A percentile compares a stretch with the other conserved stretches of the same genome.
These are phyloP conservation scores for Drosophila ananassae DNA, from an alignment of 1,140 invertebrate genomes.

Conservation along the genomic window DNA sequence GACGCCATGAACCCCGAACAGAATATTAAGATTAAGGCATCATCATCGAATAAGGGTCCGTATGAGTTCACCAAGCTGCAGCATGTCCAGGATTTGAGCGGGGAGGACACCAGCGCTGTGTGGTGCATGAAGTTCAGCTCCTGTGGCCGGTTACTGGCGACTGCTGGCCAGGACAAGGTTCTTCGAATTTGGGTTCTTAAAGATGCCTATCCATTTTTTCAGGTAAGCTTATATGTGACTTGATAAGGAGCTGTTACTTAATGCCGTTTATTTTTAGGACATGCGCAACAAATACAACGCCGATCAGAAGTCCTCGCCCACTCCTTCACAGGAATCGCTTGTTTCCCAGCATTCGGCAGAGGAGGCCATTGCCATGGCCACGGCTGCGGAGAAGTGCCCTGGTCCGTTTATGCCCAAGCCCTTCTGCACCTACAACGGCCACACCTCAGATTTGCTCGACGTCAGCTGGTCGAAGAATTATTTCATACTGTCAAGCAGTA, in stretches of 20 bases:
- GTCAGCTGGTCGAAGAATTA: slow-evolving; percentile 99
- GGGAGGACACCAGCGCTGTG: slow-evolving; percentile 95
- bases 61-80: slow-evolving; percentile 93
- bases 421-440: slow-evolving; percentile 96
- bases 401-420: slow-evolving; percentile 96
- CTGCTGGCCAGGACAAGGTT: slow-evolving; percentile 97
- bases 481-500: slow-evolving; percentile 98
- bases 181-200: slow-evolving; percentile 97
- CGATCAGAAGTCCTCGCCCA: slow-evolving; percentile 93
- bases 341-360: slow-evolving; percentile 90
- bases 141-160: slow-evolving; percentile 96
- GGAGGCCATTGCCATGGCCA: slow-evolving; percentile 86
- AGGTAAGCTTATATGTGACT: slow-evolving; percentile 84
- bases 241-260: neutral
- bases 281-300: slow-evolving; percentile 97
- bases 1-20: slow-evolving; percentile 94
- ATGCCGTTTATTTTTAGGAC: slow-evolving; percentile 87
- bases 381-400: slow-evolving; percentile 85
- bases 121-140: slow-evolving; percentile 99
- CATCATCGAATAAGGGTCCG: slow-evolving; percentile 97
- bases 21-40: slow-evolving; percentile 95
- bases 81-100: slow-evolving; percentile 90
- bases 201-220: slow-evolving; percentile 94
- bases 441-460: slow-evolving; percentile 98
- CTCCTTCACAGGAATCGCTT: slow-evolving; percentile 94